A percentile compares a stretch with the other conserved stretches of the same genome.
These are phyloP conservation scores for Xestia sexstrigata DNA, from an alignment of 2,888 invertebrate genomes.

Conservation along the genomic window DNA sequence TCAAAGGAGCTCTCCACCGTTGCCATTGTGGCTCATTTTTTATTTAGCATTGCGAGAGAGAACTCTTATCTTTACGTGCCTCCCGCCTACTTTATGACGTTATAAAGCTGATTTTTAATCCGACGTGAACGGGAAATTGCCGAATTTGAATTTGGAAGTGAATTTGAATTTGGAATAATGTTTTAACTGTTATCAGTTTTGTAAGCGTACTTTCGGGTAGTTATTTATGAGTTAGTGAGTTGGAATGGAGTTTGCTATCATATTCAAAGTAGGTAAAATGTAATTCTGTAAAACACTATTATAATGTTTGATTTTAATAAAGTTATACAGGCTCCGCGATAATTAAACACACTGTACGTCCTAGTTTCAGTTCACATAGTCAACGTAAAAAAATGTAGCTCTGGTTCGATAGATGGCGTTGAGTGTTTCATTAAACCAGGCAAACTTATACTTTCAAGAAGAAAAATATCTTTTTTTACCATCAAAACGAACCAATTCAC, in stretches of 20 bases:
- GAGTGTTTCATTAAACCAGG: slow-evolving; percentile 2
- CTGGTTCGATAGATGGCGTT: slow-evolving; percentile 49
- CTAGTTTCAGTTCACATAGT: neutral
- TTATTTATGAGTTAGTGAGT: slow-evolving; percentile 27
- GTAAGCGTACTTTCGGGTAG: slow-evolving; percentile 29
- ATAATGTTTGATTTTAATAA: neutral
- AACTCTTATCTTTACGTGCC: slow-evolving; percentile 88
- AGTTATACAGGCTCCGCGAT: neutral
- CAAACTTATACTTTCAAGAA: neutral
- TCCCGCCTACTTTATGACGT: slow-evolving; percentile 88
- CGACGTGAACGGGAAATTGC: slow-evolving; percentile 83
- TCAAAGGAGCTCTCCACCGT: slow-evolving; percentile 87
- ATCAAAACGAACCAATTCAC: neutral
- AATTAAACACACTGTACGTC: neutral
- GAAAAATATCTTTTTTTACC: neutral
- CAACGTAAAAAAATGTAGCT: slow-evolving; percentile 21
- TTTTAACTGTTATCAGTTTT: slow-evolving; percentile 64
- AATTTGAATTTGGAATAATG: slow-evolving; percentile 65
- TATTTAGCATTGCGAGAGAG: slow-evolving; percentile 84
- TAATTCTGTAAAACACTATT: neutral
- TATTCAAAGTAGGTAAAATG: neutral
- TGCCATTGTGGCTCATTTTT: slow-evolving; percentile 91
- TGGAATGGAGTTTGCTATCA: neutral
- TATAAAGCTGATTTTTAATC: slow-evolving; percentile 91
- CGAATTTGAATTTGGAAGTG: slow-evolving; percentile 74